These are phyloP conservation scores for Falco cherrug DNA, from an alignment of 2,797 vertebrate genomes.

Conservation along the genomic window DNA sequence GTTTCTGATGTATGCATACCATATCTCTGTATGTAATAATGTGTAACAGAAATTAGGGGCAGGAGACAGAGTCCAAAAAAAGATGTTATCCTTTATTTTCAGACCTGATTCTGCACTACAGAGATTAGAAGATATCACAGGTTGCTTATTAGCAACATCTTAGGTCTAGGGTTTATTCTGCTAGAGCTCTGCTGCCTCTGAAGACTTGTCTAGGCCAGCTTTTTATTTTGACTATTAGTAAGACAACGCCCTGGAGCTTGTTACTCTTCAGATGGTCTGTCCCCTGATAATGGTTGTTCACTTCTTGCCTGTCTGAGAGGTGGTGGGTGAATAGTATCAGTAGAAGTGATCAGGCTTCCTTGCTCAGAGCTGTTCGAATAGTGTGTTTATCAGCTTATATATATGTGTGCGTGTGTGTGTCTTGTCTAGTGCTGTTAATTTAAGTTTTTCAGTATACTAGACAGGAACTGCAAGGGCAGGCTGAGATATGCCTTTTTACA, in stretches of 20 bases:
- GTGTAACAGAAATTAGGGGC: conserved; percentile 18
- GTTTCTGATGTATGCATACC: conserved; percentile 25
- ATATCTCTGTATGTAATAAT: conserved; percentile 19
- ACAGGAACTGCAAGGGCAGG: conserved; percentile 47
- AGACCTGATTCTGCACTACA: not conserved
- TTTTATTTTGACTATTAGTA: conserved; percentile 35
- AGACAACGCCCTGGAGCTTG: conserved; percentile 34
- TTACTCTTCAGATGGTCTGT: not conserved
- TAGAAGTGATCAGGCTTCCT: not conserved
- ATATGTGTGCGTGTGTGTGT: fast-evolving
- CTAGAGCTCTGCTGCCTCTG: not conserved
- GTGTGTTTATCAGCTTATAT: not conserved
- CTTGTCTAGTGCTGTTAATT: not conserved
- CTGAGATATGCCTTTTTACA: conserved; percentile 27
- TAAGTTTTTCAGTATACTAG: not conserved
- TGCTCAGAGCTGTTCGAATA: not conserved
- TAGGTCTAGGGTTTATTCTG: not conserved
- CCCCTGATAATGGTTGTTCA: not conserved
- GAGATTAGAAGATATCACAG: not conserved
- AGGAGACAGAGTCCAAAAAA: not conserved
- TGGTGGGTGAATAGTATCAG: not conserved
- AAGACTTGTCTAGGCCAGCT: conserved; percentile 61
- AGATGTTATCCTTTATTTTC: conserved; percentile 23
- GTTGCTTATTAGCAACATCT: not conserved
- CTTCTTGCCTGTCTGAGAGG: not conserved